These are phyloP conservation scores for Drosophila longiperda DNA, from an alignment of 2,888 invertebrate genomes.

Conservation along the genomic window DNA sequence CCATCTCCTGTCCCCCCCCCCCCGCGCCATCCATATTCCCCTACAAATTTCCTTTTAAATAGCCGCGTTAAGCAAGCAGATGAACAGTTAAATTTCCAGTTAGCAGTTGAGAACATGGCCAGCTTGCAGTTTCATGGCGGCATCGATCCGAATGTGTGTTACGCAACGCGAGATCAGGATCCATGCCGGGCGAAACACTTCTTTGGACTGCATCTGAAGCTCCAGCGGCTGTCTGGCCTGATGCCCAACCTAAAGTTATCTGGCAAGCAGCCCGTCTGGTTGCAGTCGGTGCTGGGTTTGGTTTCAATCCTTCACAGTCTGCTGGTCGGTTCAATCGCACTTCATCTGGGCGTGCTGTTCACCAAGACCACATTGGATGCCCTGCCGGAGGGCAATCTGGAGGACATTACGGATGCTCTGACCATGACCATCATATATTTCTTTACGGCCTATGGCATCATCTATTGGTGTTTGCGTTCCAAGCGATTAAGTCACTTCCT, in stretches of 20 bases:
- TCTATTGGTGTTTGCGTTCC: conserved; percentile 73
- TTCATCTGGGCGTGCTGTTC: conserved; percentile 73
- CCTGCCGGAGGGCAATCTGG: conserved; percentile 67
- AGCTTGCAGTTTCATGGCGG: conserved; percentile 62
- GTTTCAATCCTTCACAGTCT: conserved; percentile 34
- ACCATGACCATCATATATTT: conserved; percentile 79
- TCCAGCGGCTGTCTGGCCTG: conserved; percentile 64
- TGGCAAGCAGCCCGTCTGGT: conserved; percentile 36
- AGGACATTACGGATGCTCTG: conserved; percentile 79
- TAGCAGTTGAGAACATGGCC: conserved; percentile 47
- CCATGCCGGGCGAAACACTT: conserved; percentile 49
- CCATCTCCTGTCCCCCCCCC: background rate
- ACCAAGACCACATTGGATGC: conserved; percentile 69
- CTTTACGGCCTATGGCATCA: conserved; percentile 70
- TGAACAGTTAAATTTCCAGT: conserved; percentile 36
- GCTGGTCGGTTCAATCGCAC: conserved; percentile 49
- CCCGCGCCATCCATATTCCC: background rate
- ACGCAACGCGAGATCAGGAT: conserved; percentile 55
- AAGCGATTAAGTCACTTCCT: conserved; percentile 54
- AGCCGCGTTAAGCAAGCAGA: conserved; percentile 25
- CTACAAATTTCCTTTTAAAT: conserved; percentile 49
- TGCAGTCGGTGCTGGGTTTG: conserved; percentile 15
- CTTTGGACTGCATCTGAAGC: conserved; percentile 59
- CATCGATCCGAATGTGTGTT: conserved; percentile 44
- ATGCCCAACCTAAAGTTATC: conserved; percentile 55